A percentile compares a stretch with the other conserved stretches of the same genome.
These are phyloP conservation scores for Rhegmatorhina hoffmannsi DNA, from an alignment of 2,113 vertebrate species.

Conservation along the genomic window DNA sequence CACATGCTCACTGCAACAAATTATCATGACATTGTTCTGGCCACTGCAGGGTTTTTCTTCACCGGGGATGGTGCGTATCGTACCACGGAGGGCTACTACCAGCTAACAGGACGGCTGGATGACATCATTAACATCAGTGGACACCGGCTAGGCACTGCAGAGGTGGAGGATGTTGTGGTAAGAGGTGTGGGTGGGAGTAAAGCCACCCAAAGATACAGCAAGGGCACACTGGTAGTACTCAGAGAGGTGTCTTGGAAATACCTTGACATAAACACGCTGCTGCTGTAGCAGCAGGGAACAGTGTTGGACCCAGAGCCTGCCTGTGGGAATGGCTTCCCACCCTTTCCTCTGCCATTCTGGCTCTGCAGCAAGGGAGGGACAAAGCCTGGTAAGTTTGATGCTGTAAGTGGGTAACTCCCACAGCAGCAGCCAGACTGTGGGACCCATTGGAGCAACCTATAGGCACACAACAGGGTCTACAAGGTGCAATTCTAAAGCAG, in stretches of 20 bases:
- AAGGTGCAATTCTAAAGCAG: not conserved
- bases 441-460: not conserved
- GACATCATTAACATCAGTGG: slow-evolving; percentile 83
- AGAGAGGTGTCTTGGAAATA: not conserved
- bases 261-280: not conserved
- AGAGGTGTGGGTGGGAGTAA: not conserved
- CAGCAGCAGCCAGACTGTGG: not conserved
- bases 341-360: not conserved
- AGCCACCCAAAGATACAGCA: not conserved
- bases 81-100: slow-evolving; percentile 79
- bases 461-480: not conserved
- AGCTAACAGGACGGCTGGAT: slow-evolving; percentile 81
- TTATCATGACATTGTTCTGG: not conserved
- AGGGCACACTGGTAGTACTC: not conserved
- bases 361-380: not conserved
- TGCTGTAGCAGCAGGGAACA: not conserved
- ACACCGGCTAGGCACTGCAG: slow-evolving; percentile 81
- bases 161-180: slow-evolving; percentile 82
- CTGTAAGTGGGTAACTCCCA: not conserved
- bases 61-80: slow-evolving; percentile 78
- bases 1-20: not conserved
- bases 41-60: slow-evolving; percentile 71
- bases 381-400: not conserved
- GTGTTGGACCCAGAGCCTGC: not conserved
- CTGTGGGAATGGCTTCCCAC: not conserved